phyloP scores from a whole-genome alignment of 1,140 invertebrate genomes.

The Sinonovacula constricta region DNA sequence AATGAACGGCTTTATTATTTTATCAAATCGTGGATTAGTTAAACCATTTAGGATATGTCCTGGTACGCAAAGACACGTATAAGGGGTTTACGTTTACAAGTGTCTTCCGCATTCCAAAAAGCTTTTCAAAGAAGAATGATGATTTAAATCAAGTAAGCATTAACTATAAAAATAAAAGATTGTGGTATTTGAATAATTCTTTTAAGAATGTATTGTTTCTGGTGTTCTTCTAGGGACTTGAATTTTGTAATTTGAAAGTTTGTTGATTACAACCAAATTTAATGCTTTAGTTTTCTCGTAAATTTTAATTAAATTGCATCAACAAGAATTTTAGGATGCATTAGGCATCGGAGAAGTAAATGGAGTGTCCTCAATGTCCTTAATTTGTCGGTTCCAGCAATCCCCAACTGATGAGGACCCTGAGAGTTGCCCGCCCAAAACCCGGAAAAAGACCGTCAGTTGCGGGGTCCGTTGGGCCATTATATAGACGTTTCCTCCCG shows the following conservation, averaged over 20 bases:
- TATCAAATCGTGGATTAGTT: too few species aligned
- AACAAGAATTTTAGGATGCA: too few species aligned
- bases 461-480: slow-evolving; percentile 65
- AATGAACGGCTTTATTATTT: too few species aligned
- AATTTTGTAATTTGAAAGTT: too few species aligned
- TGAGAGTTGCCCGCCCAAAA: slow-evolving; percentile 30
- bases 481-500: slow-evolving; percentile 80
- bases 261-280: too few species aligned
- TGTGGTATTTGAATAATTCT: not conserved
- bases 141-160: not conserved
- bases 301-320: too few species aligned
- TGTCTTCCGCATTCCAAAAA: slow-evolving; percentile 59
- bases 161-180: not conserved
- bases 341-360: not conserved
- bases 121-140: not conserved
- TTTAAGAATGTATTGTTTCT: too few species aligned
- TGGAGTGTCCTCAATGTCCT: not conserved
- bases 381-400: slow-evolving; percentile 48
- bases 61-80: slow-evolving; percentile 68
- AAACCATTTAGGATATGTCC: too few species aligned
- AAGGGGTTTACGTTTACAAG: slow-evolving; percentile 64
- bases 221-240: too few species aligned
- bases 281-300: too few species aligned
- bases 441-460: slow-evolving; percentile 49
- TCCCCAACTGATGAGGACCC: slow-evolving; percentile 46